phyloP scores from a whole-genome alignment of 1,140 invertebrate genomes.

The Drosophila equinoxialis region DNA sequence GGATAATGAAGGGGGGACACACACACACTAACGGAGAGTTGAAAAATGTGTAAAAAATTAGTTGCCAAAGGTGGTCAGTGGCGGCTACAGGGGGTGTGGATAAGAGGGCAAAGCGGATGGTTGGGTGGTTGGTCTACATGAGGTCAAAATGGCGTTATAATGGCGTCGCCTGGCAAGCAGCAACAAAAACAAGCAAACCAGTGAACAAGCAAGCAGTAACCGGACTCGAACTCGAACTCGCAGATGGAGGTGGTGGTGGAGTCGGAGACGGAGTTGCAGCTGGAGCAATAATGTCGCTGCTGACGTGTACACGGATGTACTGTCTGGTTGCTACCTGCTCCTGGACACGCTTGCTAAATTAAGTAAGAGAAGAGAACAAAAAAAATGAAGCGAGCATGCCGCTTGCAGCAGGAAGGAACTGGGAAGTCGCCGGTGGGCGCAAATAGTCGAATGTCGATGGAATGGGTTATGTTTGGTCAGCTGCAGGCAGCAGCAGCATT shows the following conservation, averaged over 20 bases:
- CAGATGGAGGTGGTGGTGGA: neutral
- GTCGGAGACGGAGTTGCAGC: neutral
- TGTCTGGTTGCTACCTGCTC: slow-evolving; percentile 59
- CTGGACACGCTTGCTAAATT: slow-evolving; percentile 55
- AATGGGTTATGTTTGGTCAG: slow-evolving; percentile 47
- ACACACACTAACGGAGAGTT: slow-evolving; percentile 31
- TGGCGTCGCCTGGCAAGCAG: slow-evolving; percentile 48
- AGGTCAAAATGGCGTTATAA: slow-evolving; percentile 40
- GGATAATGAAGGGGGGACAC: slow-evolving; percentile 45
- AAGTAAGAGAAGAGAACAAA: slow-evolving; percentile 48
- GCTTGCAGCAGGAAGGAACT: slow-evolving; percentile 52
- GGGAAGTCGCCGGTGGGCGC: slow-evolving; percentile 57
- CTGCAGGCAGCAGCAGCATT: slow-evolving; percentile 48
- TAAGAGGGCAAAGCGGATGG: neutral
- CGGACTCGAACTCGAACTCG: neutral
- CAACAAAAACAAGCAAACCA: slow-evolving; percentile 42
- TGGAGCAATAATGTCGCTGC: slow-evolving; percentile 70
- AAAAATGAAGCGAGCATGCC: slow-evolving; percentile 29
- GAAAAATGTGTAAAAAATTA: slow-evolving; percentile 80
- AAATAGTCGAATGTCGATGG: neutral
- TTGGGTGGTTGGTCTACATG: neutral
- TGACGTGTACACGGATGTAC: slow-evolving; percentile 76
- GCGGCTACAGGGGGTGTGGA: slow-evolving; percentile 15
- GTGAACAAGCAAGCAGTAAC: slow-evolving; percentile 1
- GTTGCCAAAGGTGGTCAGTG: slow-evolving; percentile 52